phyloP scores from a whole-genome alignment of 2,113 vertebrate genomes.

The Thamnaconus septentrionalis region DNA sequence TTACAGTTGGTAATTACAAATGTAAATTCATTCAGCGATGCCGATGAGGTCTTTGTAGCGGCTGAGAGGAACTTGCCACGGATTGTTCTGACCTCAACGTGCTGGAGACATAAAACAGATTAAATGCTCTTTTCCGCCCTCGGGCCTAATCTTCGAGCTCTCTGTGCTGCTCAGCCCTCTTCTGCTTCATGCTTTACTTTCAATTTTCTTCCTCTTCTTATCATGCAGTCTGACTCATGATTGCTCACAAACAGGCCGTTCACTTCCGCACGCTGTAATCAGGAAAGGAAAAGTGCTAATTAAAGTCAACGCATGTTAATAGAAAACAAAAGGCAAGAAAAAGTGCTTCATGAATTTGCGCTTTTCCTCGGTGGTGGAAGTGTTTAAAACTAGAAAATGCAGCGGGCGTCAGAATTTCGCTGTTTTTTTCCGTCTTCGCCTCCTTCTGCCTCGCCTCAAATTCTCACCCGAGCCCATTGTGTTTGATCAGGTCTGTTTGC shows the following conservation, averaged over 20 bases:
- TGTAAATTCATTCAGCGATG: no score
- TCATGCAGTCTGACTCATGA: no score
- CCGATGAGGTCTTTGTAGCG: constrained; percentile 13
- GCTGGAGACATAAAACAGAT: constrained; percentile 19
- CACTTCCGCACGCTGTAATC: constrained; percentile 52
- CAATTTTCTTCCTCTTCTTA: no score
- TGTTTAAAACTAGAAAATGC: constrained; percentile 1
- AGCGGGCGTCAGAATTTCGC: constrained; percentile 11
- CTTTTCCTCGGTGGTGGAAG: constrained; percentile 18
- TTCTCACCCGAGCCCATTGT: neutral
- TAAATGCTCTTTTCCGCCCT: constrained; percentile 6
- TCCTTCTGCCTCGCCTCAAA: neutral
- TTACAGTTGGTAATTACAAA: neutral
- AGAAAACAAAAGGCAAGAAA: constrained; percentile 26
- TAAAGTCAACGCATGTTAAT: constrained; percentile 23
- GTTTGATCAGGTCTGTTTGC: no score
- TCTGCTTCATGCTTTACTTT: no score
- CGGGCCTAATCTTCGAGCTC: no score
- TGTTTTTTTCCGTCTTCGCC: neutral
- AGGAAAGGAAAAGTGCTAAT: neutral
- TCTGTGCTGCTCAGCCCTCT: no score
- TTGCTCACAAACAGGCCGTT: no score
- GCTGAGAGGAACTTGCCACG: constrained; percentile 35
- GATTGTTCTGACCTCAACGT: constrained; percentile 32
- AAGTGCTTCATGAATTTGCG: constrained; percentile 29